Conservation (phyloP, 2,113 vertebrate species). For the Gopherus flavomarginatus region DNA sequence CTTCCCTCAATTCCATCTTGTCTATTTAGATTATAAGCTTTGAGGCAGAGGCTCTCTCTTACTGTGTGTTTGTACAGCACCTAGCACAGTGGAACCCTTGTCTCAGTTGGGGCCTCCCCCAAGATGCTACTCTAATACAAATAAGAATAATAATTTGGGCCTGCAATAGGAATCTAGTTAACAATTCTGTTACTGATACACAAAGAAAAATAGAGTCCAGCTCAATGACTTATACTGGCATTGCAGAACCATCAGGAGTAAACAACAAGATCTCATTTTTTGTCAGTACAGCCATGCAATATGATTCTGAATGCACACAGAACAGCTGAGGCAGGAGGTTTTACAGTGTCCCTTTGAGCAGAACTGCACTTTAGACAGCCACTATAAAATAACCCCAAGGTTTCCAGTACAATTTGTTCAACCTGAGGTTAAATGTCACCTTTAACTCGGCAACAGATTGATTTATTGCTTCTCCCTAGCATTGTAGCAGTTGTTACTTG, state of each 20-base stretch:
- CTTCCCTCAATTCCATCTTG: not conserved
- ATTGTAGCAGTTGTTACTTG: not conserved
- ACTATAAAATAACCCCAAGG: not conserved
- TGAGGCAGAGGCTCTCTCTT: not conserved
- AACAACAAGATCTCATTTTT: not conserved
- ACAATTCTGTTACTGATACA: not conserved
- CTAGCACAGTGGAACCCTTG: not conserved
- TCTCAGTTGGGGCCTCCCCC: not conserved
- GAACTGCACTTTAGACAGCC: not conserved
- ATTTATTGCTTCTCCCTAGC: not conserved
- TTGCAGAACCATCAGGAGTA: not conserved
- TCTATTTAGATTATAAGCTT: not conserved
- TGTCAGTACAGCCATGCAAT: constrained; percentile 14
- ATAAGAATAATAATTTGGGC: not conserved
- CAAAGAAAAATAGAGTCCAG: not conserved
- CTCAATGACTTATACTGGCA: not conserved
- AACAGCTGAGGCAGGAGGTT: not conserved
- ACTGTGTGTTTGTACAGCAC: not conserved
- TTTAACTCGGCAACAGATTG: not conserved
- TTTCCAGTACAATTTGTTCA: not conserved
- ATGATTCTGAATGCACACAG: not conserved
- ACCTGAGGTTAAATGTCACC: not conserved
- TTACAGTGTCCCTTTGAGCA: not conserved
- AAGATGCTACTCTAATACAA: not conserved
- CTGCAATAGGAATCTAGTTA: rapidly evolving